Base-by-base conservation (phyloP, 1,140 invertebrate species). In the Drosophila albomicans region DNA sequence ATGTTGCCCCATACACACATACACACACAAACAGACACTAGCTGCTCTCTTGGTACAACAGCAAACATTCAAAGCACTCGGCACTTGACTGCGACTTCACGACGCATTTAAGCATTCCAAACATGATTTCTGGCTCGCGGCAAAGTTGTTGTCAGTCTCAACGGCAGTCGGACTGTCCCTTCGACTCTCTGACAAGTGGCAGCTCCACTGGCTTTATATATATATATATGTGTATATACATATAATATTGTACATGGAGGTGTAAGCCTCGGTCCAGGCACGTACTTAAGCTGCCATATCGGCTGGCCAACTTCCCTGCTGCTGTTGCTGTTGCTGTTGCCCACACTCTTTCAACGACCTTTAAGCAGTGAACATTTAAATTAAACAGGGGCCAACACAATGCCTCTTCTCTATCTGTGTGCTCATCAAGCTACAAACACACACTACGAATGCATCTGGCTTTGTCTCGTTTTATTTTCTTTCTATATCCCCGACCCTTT, bases 221-320 rank as follows among this genome's bases (percentile, higher is more conserved):
- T n/a, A 58, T 13, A 16, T 41, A n/a, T 10, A 41, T 41, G 3
- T 41, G 10, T 10, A 10, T 41, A 41, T 48, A 48, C 13, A 48
- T 13, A n/a, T 25, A 15, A 6, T 38, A 41, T 41, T 43, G 13
- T 54, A 49, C 28, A 59, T 52, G 54, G 63, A 85, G 79, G 64
- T 76, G 75, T 73, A 71, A 61, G 76, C 68, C 58, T 57, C 52
- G 54, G 73, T 73, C 62, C 73, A 74, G 65, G 77, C 77, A 88
- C 82, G 82, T 88, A 88, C 64, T 69, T 78, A 80, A 88, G 68
- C 75, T 87, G 62, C 82, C 84, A 87, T 80, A 87, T 88, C 76
- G 76, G 59, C 65, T 54, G 45, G 51, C 66, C 63, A 38, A 62
- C 75, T 58, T 72, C 66, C 72, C 66, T 43, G 11, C 16, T 54